A percentile compares a stretch with the other conserved stretches of the same genome.
phyloP scores from a whole-genome alignment of 1,140 invertebrate species.

The Nautilus pompilius region DNA sequence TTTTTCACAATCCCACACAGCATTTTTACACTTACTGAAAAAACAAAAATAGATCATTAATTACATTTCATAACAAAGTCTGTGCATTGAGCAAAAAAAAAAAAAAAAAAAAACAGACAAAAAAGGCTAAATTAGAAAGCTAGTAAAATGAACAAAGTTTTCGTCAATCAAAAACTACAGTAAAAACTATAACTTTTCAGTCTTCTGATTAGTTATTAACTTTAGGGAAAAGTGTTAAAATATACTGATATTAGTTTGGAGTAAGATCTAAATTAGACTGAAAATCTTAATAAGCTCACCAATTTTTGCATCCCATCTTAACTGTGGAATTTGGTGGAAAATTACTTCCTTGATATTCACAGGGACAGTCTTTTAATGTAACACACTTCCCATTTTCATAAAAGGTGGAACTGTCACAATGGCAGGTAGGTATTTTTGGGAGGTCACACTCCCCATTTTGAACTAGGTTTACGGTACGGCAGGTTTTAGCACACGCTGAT shows the following conservation, averaged over 20 bases:
- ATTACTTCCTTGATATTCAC: constrained; percentile 11
- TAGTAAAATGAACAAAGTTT: too few species aligned
- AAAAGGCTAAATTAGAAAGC: too few species aligned
- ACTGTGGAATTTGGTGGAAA: constrained; percentile 7
- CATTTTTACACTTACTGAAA: constrained; percentile 15
- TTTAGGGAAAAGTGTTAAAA: too few species aligned
- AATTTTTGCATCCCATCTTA: constrained; percentile 16
- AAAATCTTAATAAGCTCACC: constrained; percentile 8
- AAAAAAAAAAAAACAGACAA: too few species aligned
- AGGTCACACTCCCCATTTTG: constrained; percentile 9
- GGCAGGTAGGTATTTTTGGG: constrained; percentile 14
- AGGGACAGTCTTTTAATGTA: constrained; percentile 11
- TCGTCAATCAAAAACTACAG: too few species aligned
- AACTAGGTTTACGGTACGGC: constrained; percentile 8
- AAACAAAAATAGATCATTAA: background rate
- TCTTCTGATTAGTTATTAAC: too few species aligned
- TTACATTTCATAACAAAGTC: too few species aligned
- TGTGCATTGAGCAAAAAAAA: too few species aligned
- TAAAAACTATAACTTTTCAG: too few species aligned
- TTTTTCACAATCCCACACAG: constrained; percentile 13
- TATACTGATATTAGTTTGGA: too few species aligned
- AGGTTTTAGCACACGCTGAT: constrained; percentile 14
- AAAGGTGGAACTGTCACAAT: constrained; percentile 9
- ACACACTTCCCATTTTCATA: constrained; percentile 19
- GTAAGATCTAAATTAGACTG: too few species aligned